These are phyloP conservation scores for Carollia perspicillata DNA, from an alignment of 2,113 vertebrate genomes.

Conservation along the genomic window DNA sequence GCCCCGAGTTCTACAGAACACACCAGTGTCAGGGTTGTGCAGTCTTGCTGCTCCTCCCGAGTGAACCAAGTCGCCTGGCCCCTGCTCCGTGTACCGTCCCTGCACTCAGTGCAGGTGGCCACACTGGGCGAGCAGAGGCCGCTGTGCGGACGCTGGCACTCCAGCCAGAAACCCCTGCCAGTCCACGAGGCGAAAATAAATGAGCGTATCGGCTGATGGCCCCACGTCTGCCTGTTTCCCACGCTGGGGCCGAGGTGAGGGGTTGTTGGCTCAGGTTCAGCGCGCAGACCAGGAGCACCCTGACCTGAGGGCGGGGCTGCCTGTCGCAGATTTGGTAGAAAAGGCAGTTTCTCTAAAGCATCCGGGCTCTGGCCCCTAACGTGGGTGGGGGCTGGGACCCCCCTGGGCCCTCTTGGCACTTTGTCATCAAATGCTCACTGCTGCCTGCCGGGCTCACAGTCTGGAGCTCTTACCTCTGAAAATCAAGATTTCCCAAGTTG, in stretches of 20 bases:
- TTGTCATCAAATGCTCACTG: neutral
- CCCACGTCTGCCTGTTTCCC: too few relatives aligned
- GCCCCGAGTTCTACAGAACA: neutral
- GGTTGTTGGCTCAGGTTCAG: neutral
- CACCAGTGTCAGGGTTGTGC: neutral
- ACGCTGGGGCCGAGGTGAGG: too few relatives aligned
- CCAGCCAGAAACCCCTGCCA: too few relatives aligned
- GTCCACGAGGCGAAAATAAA: too few relatives aligned
- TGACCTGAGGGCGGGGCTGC: neutral
- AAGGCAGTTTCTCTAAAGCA: slow-evolving; percentile 43
- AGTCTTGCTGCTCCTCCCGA: neutral
- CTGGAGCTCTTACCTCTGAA: neutral
- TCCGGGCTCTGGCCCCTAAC: neutral
- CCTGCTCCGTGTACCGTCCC: neutral
- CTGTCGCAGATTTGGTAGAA: slow-evolving; percentile 53
- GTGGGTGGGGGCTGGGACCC: fast-evolving
- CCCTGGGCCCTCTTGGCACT: neutral
- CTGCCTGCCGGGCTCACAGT: neutral
- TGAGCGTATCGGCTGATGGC: neutral
- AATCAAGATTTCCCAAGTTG: neutral
- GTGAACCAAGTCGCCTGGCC: neutral
- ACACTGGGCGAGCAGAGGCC: neutral
- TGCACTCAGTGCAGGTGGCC: neutral
- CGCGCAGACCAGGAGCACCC: slow-evolving; percentile 47
- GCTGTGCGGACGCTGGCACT: too few relatives aligned